A percentile compares a stretch with the other conserved stretches of the same genome.
phyloP scores from a whole-genome alignment of 2,888 invertebrate species.

The Brachypalpus laphriformis region DNA sequence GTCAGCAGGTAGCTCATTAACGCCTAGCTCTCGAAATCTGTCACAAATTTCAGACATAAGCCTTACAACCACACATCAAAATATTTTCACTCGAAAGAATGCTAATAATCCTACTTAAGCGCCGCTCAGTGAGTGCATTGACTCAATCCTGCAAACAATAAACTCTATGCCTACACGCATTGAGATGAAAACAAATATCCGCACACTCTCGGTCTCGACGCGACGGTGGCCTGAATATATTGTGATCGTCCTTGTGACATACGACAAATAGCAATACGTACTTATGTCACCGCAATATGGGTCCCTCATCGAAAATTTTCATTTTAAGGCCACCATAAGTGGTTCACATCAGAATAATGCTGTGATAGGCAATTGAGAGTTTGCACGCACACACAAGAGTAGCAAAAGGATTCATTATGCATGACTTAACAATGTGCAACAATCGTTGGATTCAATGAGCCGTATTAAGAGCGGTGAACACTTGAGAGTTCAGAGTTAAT shows the following conservation, averaged over 20 bases:
- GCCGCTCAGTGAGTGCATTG: slow-evolving; percentile 21
- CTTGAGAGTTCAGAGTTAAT: background rate
- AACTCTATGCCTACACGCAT: background rate
- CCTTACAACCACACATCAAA: slow-evolving; percentile 20
- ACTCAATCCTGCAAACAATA: slow-evolving; percentile 40
- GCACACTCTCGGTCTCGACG: background rate
- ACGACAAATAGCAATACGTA: slow-evolving; percentile 10
- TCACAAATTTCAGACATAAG: slow-evolving; percentile 60
- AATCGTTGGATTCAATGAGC: slow-evolving; percentile 33
- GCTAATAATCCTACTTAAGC: slow-evolving; percentile 61
- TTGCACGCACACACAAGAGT: background rate
- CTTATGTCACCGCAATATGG: slow-evolving; percentile 47
- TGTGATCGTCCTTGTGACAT: background rate
- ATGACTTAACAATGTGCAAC: slow-evolving; percentile 42
- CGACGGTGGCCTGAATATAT: too few relatives aligned
- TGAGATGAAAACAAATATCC: slow-evolving; percentile 3
- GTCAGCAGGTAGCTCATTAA: slow-evolving; percentile 61
- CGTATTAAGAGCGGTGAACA: slow-evolving; percentile 23
- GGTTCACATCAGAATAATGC: slow-evolving; percentile 20
- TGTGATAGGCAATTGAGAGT: slow-evolving; percentile 52
- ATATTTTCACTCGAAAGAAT: slow-evolving; percentile 59
- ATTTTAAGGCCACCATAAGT: slow-evolving; percentile 47
- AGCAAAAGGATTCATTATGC: slow-evolving; percentile 43
- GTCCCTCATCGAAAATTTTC: slow-evolving; percentile 52
- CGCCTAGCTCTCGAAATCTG: slow-evolving; percentile 58